phyloP scores from a whole-genome alignment of 2,888 invertebrate species.

The Oligia fasciuncula region DNA sequence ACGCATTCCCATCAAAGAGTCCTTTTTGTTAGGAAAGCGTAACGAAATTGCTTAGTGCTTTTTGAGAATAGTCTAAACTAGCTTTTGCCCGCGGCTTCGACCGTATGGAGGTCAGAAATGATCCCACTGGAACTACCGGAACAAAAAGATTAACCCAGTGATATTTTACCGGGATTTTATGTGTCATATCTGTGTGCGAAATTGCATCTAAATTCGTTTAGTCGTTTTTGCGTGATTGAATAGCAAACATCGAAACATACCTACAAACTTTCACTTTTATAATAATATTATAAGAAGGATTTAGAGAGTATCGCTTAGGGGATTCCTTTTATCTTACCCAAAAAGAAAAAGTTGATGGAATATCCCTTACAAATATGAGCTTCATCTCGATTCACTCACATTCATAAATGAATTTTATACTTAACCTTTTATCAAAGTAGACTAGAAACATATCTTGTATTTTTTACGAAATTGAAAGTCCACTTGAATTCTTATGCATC shows the following conservation, averaged over 20 bases:
- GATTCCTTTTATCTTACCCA: background rate
- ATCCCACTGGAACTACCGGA: background rate
- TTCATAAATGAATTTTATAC: background rate
- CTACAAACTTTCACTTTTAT: too few species aligned
- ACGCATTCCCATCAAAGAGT: too few species aligned
- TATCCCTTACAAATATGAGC: background rate
- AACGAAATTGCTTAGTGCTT: constrained; percentile 18
- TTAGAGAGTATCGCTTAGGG: background rate
- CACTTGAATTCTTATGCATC: constrained; percentile 8
- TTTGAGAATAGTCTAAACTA: constrained; percentile 21
- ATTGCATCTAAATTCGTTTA: background rate
- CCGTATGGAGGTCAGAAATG: background rate
- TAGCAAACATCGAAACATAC: background rate
- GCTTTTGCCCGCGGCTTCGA: background rate
- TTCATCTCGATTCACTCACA: background rate
- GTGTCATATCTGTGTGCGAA: background rate
- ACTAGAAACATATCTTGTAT: constrained; percentile 10
- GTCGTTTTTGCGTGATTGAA: background rate
- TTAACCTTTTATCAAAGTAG: constrained; percentile 9
- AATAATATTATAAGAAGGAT: too few species aligned
- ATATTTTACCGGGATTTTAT: background rate
- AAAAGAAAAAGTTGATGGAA: background rate
- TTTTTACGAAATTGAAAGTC: constrained; percentile 23
- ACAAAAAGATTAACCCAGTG: background rate
- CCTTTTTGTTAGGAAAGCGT: background rate